Evolutionary conservation across 2,888 invertebrate genomes (phyloP).

Genomic region (Nysson spinosus): DNA sequence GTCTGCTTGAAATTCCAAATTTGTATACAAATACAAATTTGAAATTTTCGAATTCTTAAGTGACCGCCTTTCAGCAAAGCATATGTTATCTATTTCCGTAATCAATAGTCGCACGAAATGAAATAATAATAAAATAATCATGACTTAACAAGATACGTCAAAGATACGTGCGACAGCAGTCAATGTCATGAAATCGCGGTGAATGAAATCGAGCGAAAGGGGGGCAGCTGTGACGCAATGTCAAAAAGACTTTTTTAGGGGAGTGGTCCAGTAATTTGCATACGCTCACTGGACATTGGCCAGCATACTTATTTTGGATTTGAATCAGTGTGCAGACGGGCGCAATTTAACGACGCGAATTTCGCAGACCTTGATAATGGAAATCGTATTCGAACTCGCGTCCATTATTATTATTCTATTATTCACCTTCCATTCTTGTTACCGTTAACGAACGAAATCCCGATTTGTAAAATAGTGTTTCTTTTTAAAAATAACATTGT

Average conservation of each 20-base stretch:
- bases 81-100: too few species aligned
- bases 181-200: constrained; percentile 18
- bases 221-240: constrained; percentile 41
- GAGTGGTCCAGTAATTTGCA: constrained; percentile 58
- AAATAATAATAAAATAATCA: too few species aligned
- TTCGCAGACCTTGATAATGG: constrained; percentile 29
- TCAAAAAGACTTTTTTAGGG: constrained; percentile 31
- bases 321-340: constrained; percentile 33
- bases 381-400: constrained; percentile 23
- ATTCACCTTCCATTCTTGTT: background rate
- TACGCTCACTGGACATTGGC: constrained; percentile 60
- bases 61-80: too few species aligned
- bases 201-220: constrained; percentile 9
- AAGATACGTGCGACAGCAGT: background rate
- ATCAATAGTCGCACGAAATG: too few species aligned
- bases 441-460: too few species aligned
- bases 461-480: too few species aligned
- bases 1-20: too few species aligned
- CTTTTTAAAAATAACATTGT: too few species aligned
- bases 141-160: too few species aligned
- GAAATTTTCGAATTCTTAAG: too few species aligned
- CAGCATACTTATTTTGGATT: constrained; percentile 69
- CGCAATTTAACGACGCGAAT: constrained; percentile 44
- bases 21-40: too few species aligned
- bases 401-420: constrained; percentile 3